Base-by-base conservation (phyloP, 2,888 invertebrate genomes). In the Polyommatus icarus region DNA sequence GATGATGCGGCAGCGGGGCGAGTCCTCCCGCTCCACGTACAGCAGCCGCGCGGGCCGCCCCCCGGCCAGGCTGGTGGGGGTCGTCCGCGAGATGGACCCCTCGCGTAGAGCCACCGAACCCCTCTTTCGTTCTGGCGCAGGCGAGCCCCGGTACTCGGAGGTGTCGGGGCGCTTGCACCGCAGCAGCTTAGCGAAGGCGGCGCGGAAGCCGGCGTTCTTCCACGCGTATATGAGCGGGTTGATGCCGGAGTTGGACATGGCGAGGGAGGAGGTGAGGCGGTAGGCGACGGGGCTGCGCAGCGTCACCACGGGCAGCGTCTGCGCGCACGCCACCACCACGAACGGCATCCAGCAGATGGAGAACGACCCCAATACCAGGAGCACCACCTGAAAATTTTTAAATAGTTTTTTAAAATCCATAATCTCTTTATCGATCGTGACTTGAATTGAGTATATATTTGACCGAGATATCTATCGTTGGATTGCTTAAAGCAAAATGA, bases 201-300 rank as follows among this genome's bases (percentile, higher is more conserved):
- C 95, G 5, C 97, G 95, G 87, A 97, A 97, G 80, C 96, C 97
- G 8, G 95, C 94, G 87, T 97, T 97, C 88, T 97, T 97, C 97
- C 97, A 97, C 50, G 97, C 97, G 91, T 97, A 97, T 84, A 97
- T 97, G 72, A 97, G 91, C 0, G 97, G 97, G 90, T 97, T 97
- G 85, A 97, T 95, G 46, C 96, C 96, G 10, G 97, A 97, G 88
- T 97, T 97, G 77, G 96, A 95, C 94, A 97, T 96, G 36, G 97
- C 97, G 81, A 97, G 91, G 3, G 96, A 95, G 80, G 96, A 96
- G 76, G 96, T 95, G 20, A 94, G 92, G 82, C 96, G 95, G 89
- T 96, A 96, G 71, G 95, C 89, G 79, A 95, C 90, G 81, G 95
- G 92, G 85, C 94, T 94, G 85, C 94, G 91, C 78, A 94, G 89